Evolutionary conservation across 1,140 invertebrate genomes (phyloP).

Genomic region (Psilanteris sp.): DNA sequence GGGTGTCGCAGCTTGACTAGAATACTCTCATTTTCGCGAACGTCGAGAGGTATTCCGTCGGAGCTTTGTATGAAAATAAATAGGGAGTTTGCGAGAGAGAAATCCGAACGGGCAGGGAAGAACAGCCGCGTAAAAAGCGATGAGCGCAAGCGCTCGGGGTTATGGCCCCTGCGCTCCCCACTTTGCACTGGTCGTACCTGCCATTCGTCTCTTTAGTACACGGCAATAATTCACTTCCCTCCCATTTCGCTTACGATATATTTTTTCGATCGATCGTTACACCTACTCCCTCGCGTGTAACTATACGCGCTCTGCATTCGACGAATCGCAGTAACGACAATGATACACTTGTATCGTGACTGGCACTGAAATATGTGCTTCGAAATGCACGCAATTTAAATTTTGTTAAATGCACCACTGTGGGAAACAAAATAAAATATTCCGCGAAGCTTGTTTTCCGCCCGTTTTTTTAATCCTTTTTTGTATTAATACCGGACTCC

Average conservation of each 20-base stretch:
- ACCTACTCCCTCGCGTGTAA: conserved; percentile 61
- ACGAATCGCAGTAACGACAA: conserved; percentile 58
- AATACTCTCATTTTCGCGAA: neutral
- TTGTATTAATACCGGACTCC: conserved; percentile 35
- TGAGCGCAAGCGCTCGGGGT: conserved; percentile 48
- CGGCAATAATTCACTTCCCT: conserved; percentile 74
- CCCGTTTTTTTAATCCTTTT: conserved; percentile 13
- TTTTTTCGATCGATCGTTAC: conserved; percentile 64
- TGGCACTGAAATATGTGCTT: conserved; percentile 58
- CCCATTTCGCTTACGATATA: conserved; percentile 73
- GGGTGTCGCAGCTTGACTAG: conserved; percentile 14
- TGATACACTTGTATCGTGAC: conserved; percentile 59
- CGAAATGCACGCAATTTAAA: conserved; percentile 56
- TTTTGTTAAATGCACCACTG: conserved; percentile 55
- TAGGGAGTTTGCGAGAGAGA: conserved; percentile 47
- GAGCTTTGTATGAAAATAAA: conserved; percentile 66
- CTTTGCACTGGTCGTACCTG: conserved; percentile 53
- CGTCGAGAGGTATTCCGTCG: conserved; percentile 26
- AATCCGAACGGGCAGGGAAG: conserved; percentile 32
- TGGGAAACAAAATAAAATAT: conserved; percentile 55
- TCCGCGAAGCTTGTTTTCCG: conserved; percentile 37
- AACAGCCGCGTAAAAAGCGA: conserved; percentile 51
- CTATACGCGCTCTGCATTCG: conserved; percentile 56
- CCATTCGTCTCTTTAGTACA: conserved; percentile 68
- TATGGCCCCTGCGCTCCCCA: conserved; percentile 47